Percentiles rank a stretch among this genome's conserved stretches.
Evolutionary conservation across 2,113 vertebrate genomes (phyloP).

Genomic region (Spizaetus ornatus): DNA sequence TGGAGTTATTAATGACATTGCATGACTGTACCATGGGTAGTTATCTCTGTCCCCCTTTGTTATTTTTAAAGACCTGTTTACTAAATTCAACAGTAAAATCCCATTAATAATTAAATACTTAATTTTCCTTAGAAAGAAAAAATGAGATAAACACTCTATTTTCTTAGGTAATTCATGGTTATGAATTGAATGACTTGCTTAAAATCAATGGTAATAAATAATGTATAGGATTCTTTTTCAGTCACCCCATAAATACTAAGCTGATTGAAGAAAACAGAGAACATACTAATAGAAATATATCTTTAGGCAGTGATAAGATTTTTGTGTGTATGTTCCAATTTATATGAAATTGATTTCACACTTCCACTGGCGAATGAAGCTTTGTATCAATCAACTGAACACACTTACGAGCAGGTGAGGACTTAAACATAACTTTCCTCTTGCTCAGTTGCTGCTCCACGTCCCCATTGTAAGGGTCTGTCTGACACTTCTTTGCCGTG

Average conservation of each 20-base stretch:
- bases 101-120: conserved; percentile 19
- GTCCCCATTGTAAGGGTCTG: background rate
- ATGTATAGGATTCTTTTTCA: background rate
- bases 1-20: background rate
- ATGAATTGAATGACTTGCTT: conserved; percentile 2
- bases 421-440: background rate
- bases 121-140: conserved; percentile 7
- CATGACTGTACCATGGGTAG: background rate
- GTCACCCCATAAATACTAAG: background rate
- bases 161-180: conserved; percentile 30
- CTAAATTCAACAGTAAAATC: background rate
- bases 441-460: background rate
- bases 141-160: background rate
- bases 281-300: background rate
- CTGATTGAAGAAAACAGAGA: conserved; percentile 4
- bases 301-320: background rate
- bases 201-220: conserved; percentile 46
- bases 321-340: background rate
- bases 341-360: background rate
- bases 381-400: background rate
- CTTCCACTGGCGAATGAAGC: background rate
- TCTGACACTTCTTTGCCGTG: background rate
- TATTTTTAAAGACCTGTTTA: background rate
- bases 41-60: background rate
- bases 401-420: background rate